Evolutionary conservation across 2,888 invertebrate genomes (phyloP), one percentile per base, ranked within the genome.

Genomic region (Melangyna quadrimaculata): DNA sequence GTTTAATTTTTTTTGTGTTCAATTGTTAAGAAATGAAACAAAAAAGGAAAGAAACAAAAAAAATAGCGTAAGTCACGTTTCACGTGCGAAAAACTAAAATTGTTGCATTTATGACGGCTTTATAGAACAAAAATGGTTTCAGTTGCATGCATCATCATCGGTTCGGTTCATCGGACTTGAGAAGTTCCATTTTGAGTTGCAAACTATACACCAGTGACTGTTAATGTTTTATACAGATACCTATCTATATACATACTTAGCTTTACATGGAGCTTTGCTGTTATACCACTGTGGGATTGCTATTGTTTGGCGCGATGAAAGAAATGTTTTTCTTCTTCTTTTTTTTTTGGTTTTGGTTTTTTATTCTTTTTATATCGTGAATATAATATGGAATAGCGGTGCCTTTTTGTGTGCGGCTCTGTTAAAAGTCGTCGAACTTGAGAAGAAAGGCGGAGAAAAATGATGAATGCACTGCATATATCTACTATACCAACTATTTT

Each of bases 141-240:
- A 29, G 77, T 73, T 73, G 73, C 82, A 82, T 82, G 82, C 53
- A 78, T 77, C 53, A 77, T 77, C 51, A 78, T 77, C 43, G 61
- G 37, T 59, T 40, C 77, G 78, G 82, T 82, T 82, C 82, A 82
- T 82, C 82, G 82, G 78, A 77, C 82, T n/a, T n/a, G 61, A 51
- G 24, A 72, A 82, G 78, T 73, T 27, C 45, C 82, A 71, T 67
- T 77, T 77, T 57, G 80, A 75, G 75, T 37, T 40, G 74, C 63
- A 45, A n/a, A n/a, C n/a, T n/a, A n/a, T n/a, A n/a, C n/a, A n/a
- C n/a, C 40, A 55, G 37, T 32, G 17, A 48, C 40, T 53, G 35
- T 22, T 12, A 22, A 48, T 48, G 12, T 6, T 48, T n/a, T 40
- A 3, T 14, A 37, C 3, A 12, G 3, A 7, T 14, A 48, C 1